Conservation (phyloP, 2,797 vertebrate species). For the Hoplostethus atlanticus region DNA sequence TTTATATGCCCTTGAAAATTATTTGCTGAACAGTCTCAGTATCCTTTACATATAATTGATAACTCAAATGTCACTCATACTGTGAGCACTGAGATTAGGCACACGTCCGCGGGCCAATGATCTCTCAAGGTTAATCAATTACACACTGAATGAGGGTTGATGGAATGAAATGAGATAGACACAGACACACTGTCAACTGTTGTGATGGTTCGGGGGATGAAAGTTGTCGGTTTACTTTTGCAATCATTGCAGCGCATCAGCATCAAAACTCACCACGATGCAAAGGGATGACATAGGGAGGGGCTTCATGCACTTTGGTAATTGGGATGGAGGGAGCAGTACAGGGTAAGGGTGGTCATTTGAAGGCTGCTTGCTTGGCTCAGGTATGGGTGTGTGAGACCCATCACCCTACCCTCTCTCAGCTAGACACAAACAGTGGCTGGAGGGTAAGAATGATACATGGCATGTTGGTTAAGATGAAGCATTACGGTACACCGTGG, state of each 20-base stretch:
- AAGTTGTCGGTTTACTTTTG: slow-evolving; percentile 79
- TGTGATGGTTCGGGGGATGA: slow-evolving; percentile 34
- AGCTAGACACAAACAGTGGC: slow-evolving; percentile 80
- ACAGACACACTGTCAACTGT: slow-evolving; percentile 45
- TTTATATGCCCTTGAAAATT: not conserved
- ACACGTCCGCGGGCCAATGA: slow-evolving; percentile 54
- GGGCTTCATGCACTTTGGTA: slow-evolving; percentile 79
- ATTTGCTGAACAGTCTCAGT: slow-evolving; percentile 8
- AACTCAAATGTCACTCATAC: slow-evolving; percentile 34
- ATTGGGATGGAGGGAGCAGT: slow-evolving; percentile 52
- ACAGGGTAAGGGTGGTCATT: slow-evolving; percentile 52
- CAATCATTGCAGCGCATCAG: slow-evolving; percentile 83
- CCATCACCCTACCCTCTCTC: slow-evolving; percentile 65
- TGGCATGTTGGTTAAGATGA: slow-evolving; percentile 70
- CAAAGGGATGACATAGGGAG: slow-evolving; percentile 44
- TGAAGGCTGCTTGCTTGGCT: slow-evolving; percentile 53
- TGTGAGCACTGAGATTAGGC: slow-evolving; percentile 32
- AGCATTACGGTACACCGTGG: slow-evolving; percentile 47
- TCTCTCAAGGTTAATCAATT: slow-evolving; percentile 69
- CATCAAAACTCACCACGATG: slow-evolving; percentile 74
- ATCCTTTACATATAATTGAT: slow-evolving; percentile 31
- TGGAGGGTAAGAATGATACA: slow-evolving; percentile 73
- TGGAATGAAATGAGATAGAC: slow-evolving; percentile 68
- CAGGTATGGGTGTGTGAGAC: slow-evolving; percentile 14
- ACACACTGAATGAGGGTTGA: slow-evolving; percentile 57